phyloP scores from a whole-genome alignment of 1,140 invertebrate species.

The Apis laboriosa region DNA sequence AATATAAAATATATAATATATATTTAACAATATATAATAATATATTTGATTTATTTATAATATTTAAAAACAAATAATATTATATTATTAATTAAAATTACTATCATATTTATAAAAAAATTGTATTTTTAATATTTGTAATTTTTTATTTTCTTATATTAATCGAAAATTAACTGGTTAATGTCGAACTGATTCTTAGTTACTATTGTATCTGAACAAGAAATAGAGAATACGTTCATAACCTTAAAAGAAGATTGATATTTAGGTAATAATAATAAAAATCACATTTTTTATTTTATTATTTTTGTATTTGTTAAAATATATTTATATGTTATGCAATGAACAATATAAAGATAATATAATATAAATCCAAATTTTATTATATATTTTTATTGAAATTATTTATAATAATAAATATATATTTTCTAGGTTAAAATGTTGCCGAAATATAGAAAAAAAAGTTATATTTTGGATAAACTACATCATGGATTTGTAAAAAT shows the following conservation, averaged over 20 bases:
- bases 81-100: no score
- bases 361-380: neutral
- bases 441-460: slow-evolving; percentile 20
- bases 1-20: neutral
- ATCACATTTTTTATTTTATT: neutral
- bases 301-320: neutral
- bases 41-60: no score
- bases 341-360: neutral
- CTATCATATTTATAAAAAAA: neutral
- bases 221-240: neutral
- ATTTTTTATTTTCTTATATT: neutral
- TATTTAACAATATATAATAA: no score
- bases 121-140: neutral
- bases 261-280: neutral
- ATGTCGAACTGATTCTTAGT: neutral
- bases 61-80: no score
- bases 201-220: no score
- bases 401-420: neutral
- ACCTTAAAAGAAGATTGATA: slow-evolving; percentile 1
- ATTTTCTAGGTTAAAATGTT: slow-evolving; percentile 37
- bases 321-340: neutral
- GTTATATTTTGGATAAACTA: slow-evolving; percentile 62
- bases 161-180: no score
- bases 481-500: slow-evolving; percentile 62
- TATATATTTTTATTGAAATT: neutral